A percentile compares a stretch with the other conserved stretches of the same genome.
These are phyloP conservation scores for Nomada ruficornis DNA, from an alignment of 2,888 invertebrate species.

Conservation along the genomic window DNA sequence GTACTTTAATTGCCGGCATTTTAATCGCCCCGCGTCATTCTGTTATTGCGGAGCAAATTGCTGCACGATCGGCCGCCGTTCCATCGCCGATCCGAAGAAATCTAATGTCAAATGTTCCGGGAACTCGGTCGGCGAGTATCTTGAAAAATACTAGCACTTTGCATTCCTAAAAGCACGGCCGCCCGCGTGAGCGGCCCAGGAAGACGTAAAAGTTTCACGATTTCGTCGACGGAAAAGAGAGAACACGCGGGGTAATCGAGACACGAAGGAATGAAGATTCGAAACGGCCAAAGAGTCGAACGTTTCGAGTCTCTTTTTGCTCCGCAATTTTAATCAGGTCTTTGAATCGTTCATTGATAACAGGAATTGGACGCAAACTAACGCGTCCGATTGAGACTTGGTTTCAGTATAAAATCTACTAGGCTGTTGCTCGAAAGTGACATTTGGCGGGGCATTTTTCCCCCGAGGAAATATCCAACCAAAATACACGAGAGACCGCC, in stretches of 20 bases:
- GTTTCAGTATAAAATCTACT: too few species aligned
- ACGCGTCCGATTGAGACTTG: too few species aligned
- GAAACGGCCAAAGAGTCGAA: constrained; percentile 4
- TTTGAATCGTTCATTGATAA: too few species aligned
- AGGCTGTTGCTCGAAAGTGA: constrained; percentile 27
- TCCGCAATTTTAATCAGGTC: too few species aligned
- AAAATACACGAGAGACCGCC: constrained; percentile 30
- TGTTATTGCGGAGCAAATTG: constrained; percentile 55
- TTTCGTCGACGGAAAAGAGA: neutral
- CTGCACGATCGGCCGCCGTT: constrained; percentile 32
- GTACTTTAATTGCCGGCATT: constrained; percentile 51
- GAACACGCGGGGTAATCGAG: neutral
- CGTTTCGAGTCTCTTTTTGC: neutral
- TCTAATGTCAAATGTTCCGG: constrained; percentile 35
- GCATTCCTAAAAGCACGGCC: constrained; percentile 14
- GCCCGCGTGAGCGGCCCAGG: neutral
- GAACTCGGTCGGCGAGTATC: constrained; percentile 24
- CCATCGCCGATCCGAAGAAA: constrained; percentile 12
- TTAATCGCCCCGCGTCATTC: constrained; percentile 53
- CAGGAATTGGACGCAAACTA: too few species aligned
- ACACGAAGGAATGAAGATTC: neutral
- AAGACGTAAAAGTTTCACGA: constrained; percentile 5
- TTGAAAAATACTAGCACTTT: constrained; percentile 32
- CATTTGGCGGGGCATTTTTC: constrained; percentile 43
- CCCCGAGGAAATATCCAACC: constrained; percentile 44